Evolutionary conservation across 2,797 vertebrate species (phyloP).

Genomic region (Microhierax caerulescens): DNA sequence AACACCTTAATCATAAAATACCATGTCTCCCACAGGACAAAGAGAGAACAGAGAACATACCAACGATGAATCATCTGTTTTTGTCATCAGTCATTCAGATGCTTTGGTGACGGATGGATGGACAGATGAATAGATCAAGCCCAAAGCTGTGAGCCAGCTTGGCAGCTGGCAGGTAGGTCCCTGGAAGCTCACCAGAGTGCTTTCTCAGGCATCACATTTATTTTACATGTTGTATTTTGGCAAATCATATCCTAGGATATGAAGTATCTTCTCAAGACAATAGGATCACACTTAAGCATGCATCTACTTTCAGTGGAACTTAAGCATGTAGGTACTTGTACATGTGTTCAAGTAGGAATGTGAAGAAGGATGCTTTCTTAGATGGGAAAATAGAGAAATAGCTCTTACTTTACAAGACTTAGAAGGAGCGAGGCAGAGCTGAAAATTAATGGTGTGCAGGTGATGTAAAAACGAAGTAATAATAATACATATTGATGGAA

Average conservation of each 20-base stretch:
- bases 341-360: background rate
- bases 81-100: conserved; percentile 4
- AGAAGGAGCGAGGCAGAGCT: background rate
- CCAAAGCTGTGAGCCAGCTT: background rate
- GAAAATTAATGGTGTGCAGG: background rate
- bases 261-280: background rate
- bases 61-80: background rate
- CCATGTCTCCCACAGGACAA: background rate
- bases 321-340: background rate
- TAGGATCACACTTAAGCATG: background rate
- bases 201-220: background rate
- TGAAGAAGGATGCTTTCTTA: background rate
- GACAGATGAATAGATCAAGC: background rate
- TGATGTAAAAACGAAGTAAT: background rate
- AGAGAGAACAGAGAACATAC: background rate
- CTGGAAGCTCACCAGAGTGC: conserved; percentile 4
- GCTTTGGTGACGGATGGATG: background rate
- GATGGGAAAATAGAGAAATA: background rate
- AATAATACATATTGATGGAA: background rate
- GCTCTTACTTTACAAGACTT: background rate
- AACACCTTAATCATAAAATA: background rate
- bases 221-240: background rate
- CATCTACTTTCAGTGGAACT: background rate
- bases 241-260: background rate
- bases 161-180: conserved; percentile 37